Evolutionary conservation across 2,888 invertebrate species (phyloP).

Genomic region (Pristionchus entomophagus): DNA sequence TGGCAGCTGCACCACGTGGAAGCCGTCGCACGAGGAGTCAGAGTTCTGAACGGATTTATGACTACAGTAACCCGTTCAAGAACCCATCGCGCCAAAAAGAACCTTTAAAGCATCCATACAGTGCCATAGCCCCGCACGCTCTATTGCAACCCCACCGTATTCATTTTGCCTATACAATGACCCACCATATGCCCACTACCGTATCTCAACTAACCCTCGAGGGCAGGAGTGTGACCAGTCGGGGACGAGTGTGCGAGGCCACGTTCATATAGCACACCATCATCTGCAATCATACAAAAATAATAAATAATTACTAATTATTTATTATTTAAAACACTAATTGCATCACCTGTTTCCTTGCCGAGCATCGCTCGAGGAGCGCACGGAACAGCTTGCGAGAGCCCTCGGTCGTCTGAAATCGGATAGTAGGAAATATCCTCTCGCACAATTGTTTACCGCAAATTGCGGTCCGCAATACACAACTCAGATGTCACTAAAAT

Average conservation of each 20-base stretch:
- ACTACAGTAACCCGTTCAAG: neutral
- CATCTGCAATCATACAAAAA: neutral
- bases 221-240: constrained; percentile 43
- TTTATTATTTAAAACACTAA: neutral
- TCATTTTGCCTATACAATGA: too few relatives aligned
- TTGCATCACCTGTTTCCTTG: constrained; percentile 48
- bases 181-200: neutral
- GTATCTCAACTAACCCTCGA: neutral
- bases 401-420: constrained; percentile 52
- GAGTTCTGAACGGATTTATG: constrained; percentile 46
- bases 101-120: too few relatives aligned
- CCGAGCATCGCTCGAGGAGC: constrained; percentile 53
- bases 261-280: constrained; percentile 41
- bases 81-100: neutral
- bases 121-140: too few relatives aligned
- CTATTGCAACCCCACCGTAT: too few relatives aligned
- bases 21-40: constrained; percentile 55
- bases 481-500: too few relatives aligned
- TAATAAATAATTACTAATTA: neutral
- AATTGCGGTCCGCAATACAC: too few relatives aligned
- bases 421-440: too few relatives aligned
- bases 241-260: constrained; percentile 27
- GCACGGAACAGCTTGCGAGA: constrained; percentile 55
- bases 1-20: constrained; percentile 54
- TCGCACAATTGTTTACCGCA: too few relatives aligned